phyloP scores from a whole-genome alignment of 1,140 invertebrate genomes.

The Polyergus mexicanus region DNA sequence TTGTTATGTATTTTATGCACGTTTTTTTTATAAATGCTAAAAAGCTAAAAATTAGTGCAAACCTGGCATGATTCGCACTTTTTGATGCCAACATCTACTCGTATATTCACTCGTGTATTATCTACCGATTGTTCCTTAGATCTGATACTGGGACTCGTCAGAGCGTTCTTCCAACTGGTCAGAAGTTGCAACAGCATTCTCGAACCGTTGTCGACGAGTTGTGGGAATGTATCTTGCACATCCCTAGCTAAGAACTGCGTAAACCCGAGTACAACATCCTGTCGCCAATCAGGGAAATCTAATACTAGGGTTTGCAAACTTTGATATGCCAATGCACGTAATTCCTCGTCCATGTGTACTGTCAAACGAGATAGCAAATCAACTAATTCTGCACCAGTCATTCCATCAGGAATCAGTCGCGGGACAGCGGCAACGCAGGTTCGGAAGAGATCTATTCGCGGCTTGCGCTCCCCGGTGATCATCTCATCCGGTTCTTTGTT shows the following conservation, averaged over 20 bases:
- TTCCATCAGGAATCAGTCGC: constrained; percentile 98
- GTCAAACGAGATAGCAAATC: constrained; percentile 97
- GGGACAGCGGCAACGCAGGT: constrained; percentile 99
- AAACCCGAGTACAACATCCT: constrained; percentile 97
- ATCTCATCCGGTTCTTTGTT: constrained; percentile 99
- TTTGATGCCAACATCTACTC: constrained; percentile 78
- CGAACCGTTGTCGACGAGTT: constrained; percentile 97
- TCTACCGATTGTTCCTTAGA: constrained; percentile 82
- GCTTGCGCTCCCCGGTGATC: constrained; percentile 98
- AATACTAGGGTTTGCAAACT: constrained; percentile 98
- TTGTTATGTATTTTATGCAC: background rate
- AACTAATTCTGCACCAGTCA: constrained; percentile 97
- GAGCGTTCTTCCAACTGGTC: constrained; percentile 96
- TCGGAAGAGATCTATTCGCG: constrained; percentile 98
- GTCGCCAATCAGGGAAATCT: constrained; percentile 98
- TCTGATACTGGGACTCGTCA: constrained; percentile 85
- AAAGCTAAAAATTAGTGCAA: constrained; percentile 74
- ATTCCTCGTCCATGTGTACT: constrained; percentile 96
- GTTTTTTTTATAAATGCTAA: background rate
- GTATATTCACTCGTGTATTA: constrained; percentile 75
- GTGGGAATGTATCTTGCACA: constrained; percentile 95
- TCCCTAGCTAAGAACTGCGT: constrained; percentile 98
- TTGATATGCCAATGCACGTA: constrained; percentile 97
- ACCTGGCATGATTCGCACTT: constrained; percentile 81
- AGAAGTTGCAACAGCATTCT: constrained; percentile 97